A percentile compares a stretch with the other conserved stretches of the same genome.
Conservation (phyloP, 2,888 invertebrate genomes). For the Pelosia muscerda region DNA sequence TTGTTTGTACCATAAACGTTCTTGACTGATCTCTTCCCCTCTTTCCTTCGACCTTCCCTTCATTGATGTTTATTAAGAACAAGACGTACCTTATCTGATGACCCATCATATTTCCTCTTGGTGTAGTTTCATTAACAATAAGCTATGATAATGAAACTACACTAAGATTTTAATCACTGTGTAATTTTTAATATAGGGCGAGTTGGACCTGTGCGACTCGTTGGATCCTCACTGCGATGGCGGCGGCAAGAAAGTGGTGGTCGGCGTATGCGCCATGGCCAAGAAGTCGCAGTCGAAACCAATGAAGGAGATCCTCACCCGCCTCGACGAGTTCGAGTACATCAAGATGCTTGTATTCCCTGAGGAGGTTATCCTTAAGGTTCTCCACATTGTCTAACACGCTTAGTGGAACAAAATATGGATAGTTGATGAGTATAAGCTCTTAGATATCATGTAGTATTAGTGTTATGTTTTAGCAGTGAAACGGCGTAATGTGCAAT, state of each 20-base stretch:
- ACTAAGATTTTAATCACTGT: background rate
- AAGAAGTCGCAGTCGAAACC: conserved; percentile 99
- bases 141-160: background rate
- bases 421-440: conserved; percentile 17
- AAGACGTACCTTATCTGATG: too few relatives aligned
- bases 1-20: too few relatives aligned
- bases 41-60: too few relatives aligned
- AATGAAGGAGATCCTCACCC: conserved; percentile 99
- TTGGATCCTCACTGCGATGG: conserved; percentile 88
- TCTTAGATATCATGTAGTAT: conserved; percentile 5
- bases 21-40: too few relatives aligned
- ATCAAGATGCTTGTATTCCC: conserved; percentile 98
- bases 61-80: too few relatives aligned
- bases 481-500: background rate
- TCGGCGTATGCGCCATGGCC: conserved; percentile 99
- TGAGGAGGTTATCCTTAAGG: conserved; percentile 98
- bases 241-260: conserved; percentile 95
- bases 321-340: conserved; percentile 98
- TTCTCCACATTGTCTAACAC: conserved; percentile 86
- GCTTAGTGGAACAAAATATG: conserved; percentile 81
- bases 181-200: conserved; percentile 85
- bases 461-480: background rate
- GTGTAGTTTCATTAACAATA: too few relatives aligned
- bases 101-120: too few relatives aligned
- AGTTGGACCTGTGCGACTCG: conserved; percentile 91